These are phyloP conservation scores for Physella acuta DNA, from an alignment of 1,140 invertebrate species.

Conservation along the genomic window DNA sequence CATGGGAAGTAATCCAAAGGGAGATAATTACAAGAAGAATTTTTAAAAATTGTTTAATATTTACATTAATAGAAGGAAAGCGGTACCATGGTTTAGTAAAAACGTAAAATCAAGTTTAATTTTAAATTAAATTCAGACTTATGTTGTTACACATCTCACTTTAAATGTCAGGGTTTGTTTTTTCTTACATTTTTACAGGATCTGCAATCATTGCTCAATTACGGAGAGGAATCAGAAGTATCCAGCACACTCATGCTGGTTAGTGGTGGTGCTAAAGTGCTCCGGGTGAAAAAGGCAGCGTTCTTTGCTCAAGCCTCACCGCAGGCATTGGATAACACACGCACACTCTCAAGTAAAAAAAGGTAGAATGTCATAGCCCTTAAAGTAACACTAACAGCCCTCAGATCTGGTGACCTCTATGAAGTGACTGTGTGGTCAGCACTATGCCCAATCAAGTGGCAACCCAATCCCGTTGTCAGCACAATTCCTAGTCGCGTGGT, in stretches of 20 bases:
- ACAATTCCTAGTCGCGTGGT: no score
- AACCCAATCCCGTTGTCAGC: no score
- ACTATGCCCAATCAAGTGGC: no score
- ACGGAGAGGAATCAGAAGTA: not conserved
- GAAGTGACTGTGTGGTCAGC: no score
- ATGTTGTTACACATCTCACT: not conserved
- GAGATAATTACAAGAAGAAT: no score
- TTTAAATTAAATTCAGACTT: not conserved
- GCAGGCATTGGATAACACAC: constrained; percentile 35
- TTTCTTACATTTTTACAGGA: constrained; percentile 7
- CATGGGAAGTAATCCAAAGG: no score
- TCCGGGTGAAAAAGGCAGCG: constrained; percentile 34
- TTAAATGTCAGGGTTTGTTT: not conserved
- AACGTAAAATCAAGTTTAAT: not conserved
- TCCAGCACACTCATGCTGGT: constrained; percentile 40
- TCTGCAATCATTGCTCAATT: constrained; percentile 10
- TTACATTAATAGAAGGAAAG: no score
- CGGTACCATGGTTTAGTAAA: no score
- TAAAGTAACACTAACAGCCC: no score
- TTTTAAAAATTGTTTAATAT: no score
- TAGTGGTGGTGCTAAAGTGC: constrained; percentile 39
- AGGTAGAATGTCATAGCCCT: constrained; percentile 33
- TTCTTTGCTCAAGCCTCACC: constrained; percentile 36
- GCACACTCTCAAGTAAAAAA: constrained; percentile 31
- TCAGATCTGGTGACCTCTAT: no score